phyloP scores from a whole-genome alignment of 2,797 vertebrate species.

The Atherinosoma microstoma region DNA sequence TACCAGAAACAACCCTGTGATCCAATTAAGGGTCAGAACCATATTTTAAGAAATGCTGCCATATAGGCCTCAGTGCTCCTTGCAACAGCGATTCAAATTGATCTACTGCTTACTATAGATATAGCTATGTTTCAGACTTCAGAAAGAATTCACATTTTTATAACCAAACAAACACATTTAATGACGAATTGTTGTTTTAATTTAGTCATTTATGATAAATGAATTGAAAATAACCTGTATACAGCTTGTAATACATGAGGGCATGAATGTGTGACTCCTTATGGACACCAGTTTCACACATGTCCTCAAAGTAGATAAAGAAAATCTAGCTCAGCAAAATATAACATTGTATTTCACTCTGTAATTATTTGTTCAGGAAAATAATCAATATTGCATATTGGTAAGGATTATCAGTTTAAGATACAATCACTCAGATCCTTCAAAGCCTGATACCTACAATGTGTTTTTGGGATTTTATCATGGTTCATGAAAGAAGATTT shows the following conservation, averaged over 20 bases:
- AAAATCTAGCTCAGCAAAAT: too few relatives aligned
- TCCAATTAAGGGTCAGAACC: conserved; percentile 69
- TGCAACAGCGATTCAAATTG: conserved; percentile 16
- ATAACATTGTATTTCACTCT: too few relatives aligned
- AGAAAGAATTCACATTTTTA: background rate
- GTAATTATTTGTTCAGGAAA: too few relatives aligned
- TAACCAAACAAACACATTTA: background rate
- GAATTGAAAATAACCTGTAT: background rate
- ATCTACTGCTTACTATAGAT: conserved; percentile 39
- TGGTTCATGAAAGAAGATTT: background rate
- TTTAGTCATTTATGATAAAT: background rate
- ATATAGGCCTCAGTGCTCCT: conserved; percentile 34
- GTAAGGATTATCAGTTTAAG: too few relatives aligned
- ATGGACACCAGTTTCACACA: too few relatives aligned
- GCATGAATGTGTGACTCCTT: background rate
- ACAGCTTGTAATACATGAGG: background rate
- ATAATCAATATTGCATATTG: too few relatives aligned
- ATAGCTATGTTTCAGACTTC: conserved; percentile 37
- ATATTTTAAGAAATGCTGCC: conserved; percentile 60
- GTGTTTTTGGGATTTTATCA: too few relatives aligned
- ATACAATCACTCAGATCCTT: too few relatives aligned
- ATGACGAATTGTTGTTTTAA: background rate
- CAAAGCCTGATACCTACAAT: too few relatives aligned
- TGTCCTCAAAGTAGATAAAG: too few relatives aligned
- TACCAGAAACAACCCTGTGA: conserved; percentile 73